These are phyloP conservation scores for Pavo muticus DNA, from an alignment of 2,113 vertebrate species.

Conservation along the genomic window DNA sequence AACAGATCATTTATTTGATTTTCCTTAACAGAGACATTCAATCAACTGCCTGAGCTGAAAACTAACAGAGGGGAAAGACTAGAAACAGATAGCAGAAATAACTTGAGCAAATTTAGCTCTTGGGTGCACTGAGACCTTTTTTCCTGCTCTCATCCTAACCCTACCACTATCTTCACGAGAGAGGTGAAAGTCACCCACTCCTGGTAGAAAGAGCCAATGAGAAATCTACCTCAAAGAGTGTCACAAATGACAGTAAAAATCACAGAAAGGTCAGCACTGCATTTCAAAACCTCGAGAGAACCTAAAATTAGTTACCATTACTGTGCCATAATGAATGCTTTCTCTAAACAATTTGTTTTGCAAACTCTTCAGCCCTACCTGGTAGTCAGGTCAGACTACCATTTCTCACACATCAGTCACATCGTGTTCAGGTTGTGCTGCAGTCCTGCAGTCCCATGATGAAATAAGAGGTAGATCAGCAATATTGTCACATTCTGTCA, in stretches of 20 bases:
- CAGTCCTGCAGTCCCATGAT: not conserved
- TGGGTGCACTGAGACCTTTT: not conserved
- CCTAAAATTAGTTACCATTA: not conserved
- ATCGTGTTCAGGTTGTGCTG: not conserved
- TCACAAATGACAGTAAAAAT: not conserved
- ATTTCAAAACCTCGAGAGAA: not conserved
- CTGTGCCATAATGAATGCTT: not conserved
- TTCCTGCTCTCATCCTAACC: not conserved
- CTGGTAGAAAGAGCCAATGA: not conserved
- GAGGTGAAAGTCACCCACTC: not conserved
- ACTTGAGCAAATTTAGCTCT: not conserved
- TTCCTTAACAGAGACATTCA: conserved; percentile 39
- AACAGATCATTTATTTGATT: conserved; percentile 59
- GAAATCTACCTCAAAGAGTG: not conserved
- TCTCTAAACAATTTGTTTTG: not conserved
- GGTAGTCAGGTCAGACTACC: not conserved
- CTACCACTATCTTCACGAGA: not conserved
- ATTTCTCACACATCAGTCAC: not conserved
- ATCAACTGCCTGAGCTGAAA: conserved; percentile 7
- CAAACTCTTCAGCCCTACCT: not conserved
- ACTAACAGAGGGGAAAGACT: not conserved
- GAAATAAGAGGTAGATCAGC: not conserved
- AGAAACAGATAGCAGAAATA: not conserved
- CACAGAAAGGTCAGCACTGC: not conserved
- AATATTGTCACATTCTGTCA: not conserved